Evolutionary conservation across 2,888 invertebrate species (phyloP), one percentile per base, ranked within the genome.

Genomic region (Iphiclides podalirius): DNA sequence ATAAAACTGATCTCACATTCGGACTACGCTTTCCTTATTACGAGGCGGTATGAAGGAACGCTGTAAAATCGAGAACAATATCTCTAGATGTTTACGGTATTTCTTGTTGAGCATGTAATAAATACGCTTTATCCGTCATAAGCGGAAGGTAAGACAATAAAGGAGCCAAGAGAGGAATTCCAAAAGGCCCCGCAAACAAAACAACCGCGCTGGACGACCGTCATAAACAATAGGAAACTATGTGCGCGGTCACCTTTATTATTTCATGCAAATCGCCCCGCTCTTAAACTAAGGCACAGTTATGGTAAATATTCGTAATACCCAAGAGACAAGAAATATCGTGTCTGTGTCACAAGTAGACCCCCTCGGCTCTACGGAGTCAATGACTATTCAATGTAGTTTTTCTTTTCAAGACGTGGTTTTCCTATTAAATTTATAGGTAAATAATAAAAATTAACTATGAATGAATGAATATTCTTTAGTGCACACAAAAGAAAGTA

Each of bases 141-240:
- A 81, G 75, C 82, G 82, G 82, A 75, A 84, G 81, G 80, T 79
- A 87, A 84, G 82, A 86, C 84, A 84, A 84, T 84, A 84, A 83
- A 82, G 83, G 80, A 71, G 72, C 69, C 74, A 76, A 80, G 78
- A 77, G 77, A 75, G 85, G 85, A 84, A 87, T 85, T 84, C 74
- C 64, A 72, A 75, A 73, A 73, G 77, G 78, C 76, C 65, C 69
- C 61, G 61, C 56, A 65, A 68, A 76, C 75, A 74, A 71, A 75
- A 75, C 71, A 66, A 69, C 66, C 70, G 63, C 58, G 59, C 67
- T 62, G 66, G 62, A 72, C 82, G 85, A 85, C 87, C 87, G 87
- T 80, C 66, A 83, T 86, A 87, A 87, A 87, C 86, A 85, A 84
- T 67, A 66, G 66, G 61, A 66, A 83, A 84, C 84, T 86, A 83